Percentiles rank a stretch among this genome's conserved stretches.
Evolutionary conservation across 2,797 vertebrate genomes (phyloP).

Genomic region (Eulemur albifrons): DNA sequence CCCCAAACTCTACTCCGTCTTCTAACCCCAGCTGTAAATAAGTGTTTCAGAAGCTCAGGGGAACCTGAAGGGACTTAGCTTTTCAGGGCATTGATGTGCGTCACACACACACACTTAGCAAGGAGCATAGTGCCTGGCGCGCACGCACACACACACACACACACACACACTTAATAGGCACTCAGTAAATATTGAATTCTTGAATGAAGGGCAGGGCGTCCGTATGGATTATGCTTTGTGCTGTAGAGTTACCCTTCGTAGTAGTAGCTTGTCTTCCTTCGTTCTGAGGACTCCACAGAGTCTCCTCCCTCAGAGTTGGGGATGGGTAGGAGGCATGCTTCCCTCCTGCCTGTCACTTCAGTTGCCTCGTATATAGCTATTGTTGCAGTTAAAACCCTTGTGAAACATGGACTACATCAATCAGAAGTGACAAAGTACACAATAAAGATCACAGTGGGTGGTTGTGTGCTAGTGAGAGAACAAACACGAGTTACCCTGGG

Average conservation of each 20-base stretch:
- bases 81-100: neutral
- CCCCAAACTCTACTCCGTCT: neutral
- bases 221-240: neutral
- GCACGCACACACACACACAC: too few relatives aligned
- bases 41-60: neutral
- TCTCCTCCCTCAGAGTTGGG: neutral
- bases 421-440: neutral
- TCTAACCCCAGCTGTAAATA: neutral
- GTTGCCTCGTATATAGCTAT: neutral
- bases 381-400: neutral
- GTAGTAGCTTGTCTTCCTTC: neutral
- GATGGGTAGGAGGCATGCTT: neutral
- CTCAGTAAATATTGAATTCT: neutral
- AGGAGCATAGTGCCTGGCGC: neutral
- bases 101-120: neutral
- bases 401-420: neutral
- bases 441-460: neutral
- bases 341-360: neutral
- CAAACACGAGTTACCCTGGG: neutral
- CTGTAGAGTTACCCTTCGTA: neutral
- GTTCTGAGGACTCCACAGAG: constrained; percentile 26
- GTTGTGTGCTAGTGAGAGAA: neutral
- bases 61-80: neutral
- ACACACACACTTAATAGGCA: neutral
- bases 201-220: neutral